Evolutionary conservation across 2,888 invertebrate genomes (phyloP), one percentile per base, ranked within the genome.

Genomic region (Dendrolimus houi): DNA sequence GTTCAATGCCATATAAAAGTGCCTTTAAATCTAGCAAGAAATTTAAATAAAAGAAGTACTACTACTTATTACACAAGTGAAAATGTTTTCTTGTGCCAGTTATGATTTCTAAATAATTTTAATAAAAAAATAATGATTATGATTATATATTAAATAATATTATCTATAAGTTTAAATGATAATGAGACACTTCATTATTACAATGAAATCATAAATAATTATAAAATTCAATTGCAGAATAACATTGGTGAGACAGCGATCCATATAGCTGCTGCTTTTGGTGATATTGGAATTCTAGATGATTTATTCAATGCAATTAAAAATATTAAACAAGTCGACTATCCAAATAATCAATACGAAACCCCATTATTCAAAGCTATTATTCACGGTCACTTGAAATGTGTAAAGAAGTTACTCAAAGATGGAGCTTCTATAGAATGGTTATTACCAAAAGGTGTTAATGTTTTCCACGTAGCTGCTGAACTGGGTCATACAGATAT

Each of bases 401-500:
- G 83, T 56, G 82, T 89, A 0, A 68, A 74, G 63, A 69, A 79
- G 6, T 67, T 92, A 47, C 64, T 91, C 1, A 66, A 79, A 10
- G 79, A 79, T 57, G 87, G 85, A 9, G 87, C 86, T 40, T 74
- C 91, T 9, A 55, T 60, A 7, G 17, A 52, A 40, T 13, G 55
- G 13, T 56, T 55, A 2, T 52, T 53, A 13, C 56, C 56, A 9
- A 57, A 56, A 29, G 10, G 54, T 40, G 54, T 58, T 1, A 62
- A 59, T 41, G 53, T 64, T 2, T 47, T 64, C 12, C 64, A 64
- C 10, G 57, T 64, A 29, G 67, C 72, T 29, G 68, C 72, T 56
- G 87, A 85, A 69, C 71, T 79, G 59, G 92, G 92, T 1, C 79
- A 85, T 59, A 66, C 77, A 14, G 83, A 88, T 13, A 87, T 92